A percentile compares a stretch with the other conserved stretches of the same genome.
Conservation (phyloP, 2,797 vertebrate species). For the Ctenochaetus hawaiiensis region DNA sequence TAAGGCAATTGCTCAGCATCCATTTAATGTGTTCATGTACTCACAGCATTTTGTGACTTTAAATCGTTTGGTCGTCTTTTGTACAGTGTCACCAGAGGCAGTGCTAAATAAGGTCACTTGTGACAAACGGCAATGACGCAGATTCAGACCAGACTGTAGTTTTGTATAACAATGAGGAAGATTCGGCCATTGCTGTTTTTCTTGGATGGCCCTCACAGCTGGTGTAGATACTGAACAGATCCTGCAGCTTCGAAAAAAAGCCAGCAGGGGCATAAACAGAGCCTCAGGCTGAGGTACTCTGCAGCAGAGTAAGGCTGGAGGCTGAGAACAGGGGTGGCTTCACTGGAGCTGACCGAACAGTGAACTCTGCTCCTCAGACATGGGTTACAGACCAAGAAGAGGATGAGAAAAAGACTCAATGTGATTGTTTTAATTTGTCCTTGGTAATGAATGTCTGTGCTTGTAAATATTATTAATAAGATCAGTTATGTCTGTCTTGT, state of each 20-base stretch:
- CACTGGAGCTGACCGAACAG: constrained; percentile 31
- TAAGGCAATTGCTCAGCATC: constrained; percentile 5
- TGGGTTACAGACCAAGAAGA: constrained; percentile 16
- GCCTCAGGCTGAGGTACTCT: constrained; percentile 2
- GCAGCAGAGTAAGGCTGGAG: constrained; percentile 13
- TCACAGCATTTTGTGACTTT: constrained; percentile 24
- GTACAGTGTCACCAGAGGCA: constrained; percentile 25
- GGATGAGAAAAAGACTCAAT: constrained; percentile 5
- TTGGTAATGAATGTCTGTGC: constrained; percentile 16
- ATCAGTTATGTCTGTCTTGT: background rate
- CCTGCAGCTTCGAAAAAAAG: constrained; percentile 26
- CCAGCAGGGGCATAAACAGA: constrained; percentile 31
- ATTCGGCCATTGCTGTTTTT: constrained; percentile 30
- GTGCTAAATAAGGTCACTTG: constrained; percentile 7
- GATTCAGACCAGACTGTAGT: constrained; percentile 16
- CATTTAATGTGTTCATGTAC: constrained; percentile 12
- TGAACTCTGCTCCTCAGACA: constrained; percentile 31
- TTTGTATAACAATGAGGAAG: constrained; percentile 12
- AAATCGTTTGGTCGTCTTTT: constrained; percentile 17
- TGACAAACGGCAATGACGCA: constrained; percentile 2
- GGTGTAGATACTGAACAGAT: constrained; percentile 35
- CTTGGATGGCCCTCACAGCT: constrained; percentile 9
- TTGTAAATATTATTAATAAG: background rate
- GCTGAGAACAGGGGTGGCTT: constrained; percentile 14
- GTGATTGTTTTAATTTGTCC: constrained; percentile 20